A percentile compares a stretch with the other conserved stretches of the same genome.
Conservation (phyloP, 2,113 vertebrate genomes). For the Cathartes aura region DNA sequence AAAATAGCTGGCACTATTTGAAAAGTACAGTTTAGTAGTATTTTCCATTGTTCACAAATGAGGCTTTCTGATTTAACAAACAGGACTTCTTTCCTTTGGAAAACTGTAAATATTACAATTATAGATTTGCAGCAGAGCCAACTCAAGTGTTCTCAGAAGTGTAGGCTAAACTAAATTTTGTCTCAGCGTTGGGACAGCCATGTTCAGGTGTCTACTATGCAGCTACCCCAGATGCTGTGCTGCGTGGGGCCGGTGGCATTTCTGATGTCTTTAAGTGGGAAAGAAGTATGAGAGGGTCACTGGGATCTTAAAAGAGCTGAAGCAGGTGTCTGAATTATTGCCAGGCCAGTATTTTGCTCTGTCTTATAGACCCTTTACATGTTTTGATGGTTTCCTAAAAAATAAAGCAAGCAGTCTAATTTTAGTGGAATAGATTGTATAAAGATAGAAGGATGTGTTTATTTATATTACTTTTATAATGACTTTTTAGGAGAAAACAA, state of each 20-base stretch:
- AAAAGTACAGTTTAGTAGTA: not conserved
- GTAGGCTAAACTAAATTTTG: not conserved
- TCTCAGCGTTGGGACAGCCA: accelerated
- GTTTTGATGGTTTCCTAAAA: not conserved
- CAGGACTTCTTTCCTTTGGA: not conserved
- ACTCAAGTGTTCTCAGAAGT: not conserved
- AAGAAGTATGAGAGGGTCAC: not conserved
- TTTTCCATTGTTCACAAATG: conserved; percentile 47
- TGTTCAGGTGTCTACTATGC: not conserved
- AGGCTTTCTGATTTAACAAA: not conserved
- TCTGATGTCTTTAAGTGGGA: not conserved
- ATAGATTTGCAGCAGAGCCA: not conserved
- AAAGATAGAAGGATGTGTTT: not conserved
- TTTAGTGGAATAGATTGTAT: not conserved
- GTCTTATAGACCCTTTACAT: not conserved
- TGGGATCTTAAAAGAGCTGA: not conserved
- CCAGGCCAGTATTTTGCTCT: not conserved
- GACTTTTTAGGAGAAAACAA: not conserved
- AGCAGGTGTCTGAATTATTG: not conserved
- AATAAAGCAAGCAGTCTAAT: not conserved
- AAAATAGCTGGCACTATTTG: not conserved
- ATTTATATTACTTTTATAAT: not conserved
- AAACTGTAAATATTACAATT: not conserved
- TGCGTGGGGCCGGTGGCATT: accelerated
- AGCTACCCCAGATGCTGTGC: not conserved